Conservation (phyloP, 2,888 invertebrate genomes). For the Nemapogon koenigi region DNA sequence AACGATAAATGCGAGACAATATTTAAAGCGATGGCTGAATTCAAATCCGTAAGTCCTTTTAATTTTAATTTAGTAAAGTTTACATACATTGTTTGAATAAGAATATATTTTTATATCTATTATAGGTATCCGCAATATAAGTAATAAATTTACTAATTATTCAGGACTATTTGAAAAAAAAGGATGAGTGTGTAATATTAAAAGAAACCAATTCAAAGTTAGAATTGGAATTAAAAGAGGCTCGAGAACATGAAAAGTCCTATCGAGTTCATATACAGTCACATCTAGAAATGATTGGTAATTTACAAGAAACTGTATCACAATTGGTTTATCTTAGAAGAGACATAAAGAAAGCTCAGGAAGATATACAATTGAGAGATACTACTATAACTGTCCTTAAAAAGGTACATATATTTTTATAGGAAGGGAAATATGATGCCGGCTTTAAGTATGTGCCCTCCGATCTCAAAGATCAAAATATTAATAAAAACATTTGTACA, state of each 20-base stretch:
- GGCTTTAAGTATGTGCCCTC: too few species aligned
- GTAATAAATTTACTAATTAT: not conserved
- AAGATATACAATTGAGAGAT: constrained; percentile 35
- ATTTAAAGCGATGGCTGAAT: too few species aligned
- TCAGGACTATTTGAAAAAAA: constrained; percentile 40
- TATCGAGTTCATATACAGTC: constrained; percentile 46
- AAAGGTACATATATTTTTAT: constrained; percentile 36
- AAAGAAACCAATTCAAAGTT: constrained; percentile 37
- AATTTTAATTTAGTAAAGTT: too few species aligned
- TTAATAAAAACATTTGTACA: too few species aligned
- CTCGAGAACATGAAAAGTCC: constrained; percentile 45
- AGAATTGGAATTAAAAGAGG: constrained; percentile 39
- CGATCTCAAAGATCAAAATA: too few species aligned
- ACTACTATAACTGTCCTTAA: constrained; percentile 27
- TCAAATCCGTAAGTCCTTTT: too few species aligned
- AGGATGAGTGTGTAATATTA: constrained; percentile 36
- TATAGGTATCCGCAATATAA: not conserved
- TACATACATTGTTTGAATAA: too few species aligned
- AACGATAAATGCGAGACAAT: too few species aligned
- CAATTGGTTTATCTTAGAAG: constrained; percentile 48
- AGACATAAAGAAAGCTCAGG: constrained; percentile 41
- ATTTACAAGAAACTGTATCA: constrained; percentile 50
- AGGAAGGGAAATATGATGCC: too few species aligned
- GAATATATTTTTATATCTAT: too few species aligned
- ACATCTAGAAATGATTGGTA: constrained; percentile 51